Evolutionary conservation across 2,797 vertebrate genomes (phyloP), one percentile per base, ranked within the genome.

Genomic region (Myripristis jacobus): DNA sequence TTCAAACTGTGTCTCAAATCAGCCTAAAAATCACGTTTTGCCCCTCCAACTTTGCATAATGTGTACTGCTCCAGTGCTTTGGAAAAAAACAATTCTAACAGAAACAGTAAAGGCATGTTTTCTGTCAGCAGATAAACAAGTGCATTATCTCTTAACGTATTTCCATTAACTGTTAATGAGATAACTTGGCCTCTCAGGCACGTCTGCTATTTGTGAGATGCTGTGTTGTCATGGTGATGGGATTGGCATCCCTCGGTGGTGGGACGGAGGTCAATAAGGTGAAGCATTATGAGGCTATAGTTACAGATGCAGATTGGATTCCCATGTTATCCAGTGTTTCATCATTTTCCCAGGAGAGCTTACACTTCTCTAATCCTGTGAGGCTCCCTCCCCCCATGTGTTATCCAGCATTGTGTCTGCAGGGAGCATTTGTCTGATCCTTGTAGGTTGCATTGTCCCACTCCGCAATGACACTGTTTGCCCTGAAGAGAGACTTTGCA

Each of bases 301-400:
- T 16, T 16, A 64, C 69, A 4, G 56, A 75, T 81, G 81, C 75
- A 87, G 86, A 88, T 83, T 75, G 78, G 75, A 82, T 87, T 74
- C 55, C 54, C 80, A 9, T 68, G 57, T 76, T 86, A 84, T 82
- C 65, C 61, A 9, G 59, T 71, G 54, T 77, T 70, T 68, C 70
- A 75, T 70, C 66, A 51, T 66, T 71, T 75, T 64, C 52, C 67
- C 66, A 19, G 58, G 68, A 71, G 75, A 75, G 60, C 12, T 24
- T 43, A 44, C 11, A n/a, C 52, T 19, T 61, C 67, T 72, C 52
- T 79, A 76, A 82, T 87, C 80, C 76, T 70, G 66, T 46, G 12
- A 54, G 76, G 51, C 66, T 44, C 54, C 46, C 73, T 9, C 36
- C 36, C 36, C 36, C 55, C 55, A 36, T 29, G 25, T 56, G 43